Evolutionary conservation across 1,140 invertebrate species (phyloP), one percentile per base, ranked within the genome.

Genomic region (Chymomyza costata): DNA sequence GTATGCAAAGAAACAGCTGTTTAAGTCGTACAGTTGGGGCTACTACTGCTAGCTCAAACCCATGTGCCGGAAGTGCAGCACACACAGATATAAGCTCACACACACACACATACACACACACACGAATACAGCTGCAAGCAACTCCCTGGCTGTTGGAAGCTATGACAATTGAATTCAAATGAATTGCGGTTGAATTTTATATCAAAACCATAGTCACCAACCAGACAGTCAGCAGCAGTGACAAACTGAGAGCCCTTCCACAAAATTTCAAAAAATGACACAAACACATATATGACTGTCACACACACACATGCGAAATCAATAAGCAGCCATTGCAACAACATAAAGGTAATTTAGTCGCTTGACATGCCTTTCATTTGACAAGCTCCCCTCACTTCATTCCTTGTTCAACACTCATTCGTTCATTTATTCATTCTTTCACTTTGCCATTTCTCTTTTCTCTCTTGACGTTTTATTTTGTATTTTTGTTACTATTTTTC

Each of bases 301-400:
- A 48, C 2, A 21, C 8, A 25, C 8, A 40, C 28, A 19, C 21
- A 34, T 18, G 40, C 35, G n/a, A 45, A 28, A 13, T 21, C 34
- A 35, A 38, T 34, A 53, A 31, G 19, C 38, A 43, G 39, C 11
- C 18, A 28, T 15, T 25, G 30, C n/a, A 39, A 44, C 41, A 44
- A 44, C 56, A 74, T 73, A 76, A 60, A 64, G 63, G 63, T 78
- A 67, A 78, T 65, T 78, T 71, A 80, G 53, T 80, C 73, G 64
- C 73, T 65, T 78, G 73, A 78, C 71, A 78, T 78, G 71, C 54
- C 67, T 78, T 70, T 78, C 54, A 48, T 19, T 61, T 74, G 70
- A 64, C 70, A 74, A 74, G 56, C n/a, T n/a, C n/a, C n/a, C n/a
- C n/a, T n/a, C n/a, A n/a, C n/a, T n/a, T n/a, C n/a, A n/a, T n/a